Evolutionary conservation across 2,888 invertebrate genomes (phyloP), one percentile per base, ranked within the genome.

Genomic region (Leptogaster cylindrica): DNA sequence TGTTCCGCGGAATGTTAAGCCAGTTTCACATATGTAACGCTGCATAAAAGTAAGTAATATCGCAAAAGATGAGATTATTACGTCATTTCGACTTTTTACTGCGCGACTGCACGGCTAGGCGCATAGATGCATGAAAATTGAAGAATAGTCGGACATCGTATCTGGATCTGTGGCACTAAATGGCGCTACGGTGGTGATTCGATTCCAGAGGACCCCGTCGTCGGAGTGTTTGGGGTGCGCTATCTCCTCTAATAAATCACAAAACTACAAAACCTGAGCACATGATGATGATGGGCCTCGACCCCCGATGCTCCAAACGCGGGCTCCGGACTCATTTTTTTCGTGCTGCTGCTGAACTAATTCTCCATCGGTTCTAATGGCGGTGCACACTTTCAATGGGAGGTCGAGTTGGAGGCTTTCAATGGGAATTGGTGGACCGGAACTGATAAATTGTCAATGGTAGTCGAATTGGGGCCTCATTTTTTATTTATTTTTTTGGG

Each of bases 381-480:
- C 44, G 61, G 27, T 61, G 61, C 31, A 27, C 16, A 61, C 18
- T 27, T 61, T 44, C 44, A 61, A 61, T 61, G 31, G 61, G 61
- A 61, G 61, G 44, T 61, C 61, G 61, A 61, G 27, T 61, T 61
- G 41, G 31, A 25, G 44, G 44, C 44, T 61, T 41, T 61, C 61
- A 61, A 61, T 61, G 61, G 61, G 31, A 61, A 3, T 28, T 44
- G 41, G 27, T 61, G 44, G 44, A 18, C 28, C 44, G 44, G 61
- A 61, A 61, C 61, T 44, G 61, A 61, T 61, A 61, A 61, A 61
- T 61, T 61, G 61, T 61, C 61, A 61, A 61, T 61, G 61, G 61
- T 44, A 61, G 41, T 44, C 44, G 27, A 61, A 61, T 61, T 61
- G 31, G 36, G 5, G n/a, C n/a, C n/a, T n/a, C n/a, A n/a, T n/a